Percentiles rank a stretch among this genome's conserved stretches.
Evolutionary conservation across 2,888 invertebrate genomes (phyloP).

Genomic region (Horisme vitalbata): DNA sequence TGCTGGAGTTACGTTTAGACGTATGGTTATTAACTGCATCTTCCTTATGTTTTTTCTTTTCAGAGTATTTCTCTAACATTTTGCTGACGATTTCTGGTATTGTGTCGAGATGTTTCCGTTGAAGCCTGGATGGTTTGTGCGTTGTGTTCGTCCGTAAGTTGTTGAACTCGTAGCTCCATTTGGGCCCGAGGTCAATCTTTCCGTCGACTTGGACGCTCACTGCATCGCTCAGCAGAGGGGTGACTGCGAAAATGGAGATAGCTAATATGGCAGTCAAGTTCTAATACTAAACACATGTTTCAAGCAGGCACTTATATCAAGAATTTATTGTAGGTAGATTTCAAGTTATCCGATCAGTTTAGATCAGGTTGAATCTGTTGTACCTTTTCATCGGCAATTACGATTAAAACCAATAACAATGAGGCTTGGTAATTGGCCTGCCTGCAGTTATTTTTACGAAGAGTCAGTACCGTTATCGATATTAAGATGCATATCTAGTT

Average conservation of each 20-base stretch:
- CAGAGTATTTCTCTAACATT: neutral
- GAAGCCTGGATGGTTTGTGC: neutral
- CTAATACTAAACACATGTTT: too few relatives aligned
- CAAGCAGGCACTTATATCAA: too few relatives aligned
- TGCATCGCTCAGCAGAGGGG: neutral
- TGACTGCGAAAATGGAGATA: neutral
- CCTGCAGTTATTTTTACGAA: too few relatives aligned
- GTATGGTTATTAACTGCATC: neutral
- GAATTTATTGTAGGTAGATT: too few relatives aligned
- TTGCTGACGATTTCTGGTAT: neutral
- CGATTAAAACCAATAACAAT: too few relatives aligned
- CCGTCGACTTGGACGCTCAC: conserved; percentile 46
- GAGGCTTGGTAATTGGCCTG: too few relatives aligned
- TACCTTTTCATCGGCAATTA: too few relatives aligned
- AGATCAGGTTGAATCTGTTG: too few relatives aligned
- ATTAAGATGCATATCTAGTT: too few relatives aligned
- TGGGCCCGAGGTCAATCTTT: conserved; percentile 44
- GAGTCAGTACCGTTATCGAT: too few relatives aligned
- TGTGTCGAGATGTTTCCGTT: neutral
- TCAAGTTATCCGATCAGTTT: too few relatives aligned
- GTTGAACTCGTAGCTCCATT: conserved; percentile 45
- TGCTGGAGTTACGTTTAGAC: neutral
- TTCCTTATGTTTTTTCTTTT: neutral
- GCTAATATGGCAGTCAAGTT: too few relatives aligned
- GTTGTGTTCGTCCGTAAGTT: neutral